Evolutionary conservation across 2,888 invertebrate species (phyloP), one percentile per base, ranked within the genome.

Genomic region (Chironomus tentans): DNA sequence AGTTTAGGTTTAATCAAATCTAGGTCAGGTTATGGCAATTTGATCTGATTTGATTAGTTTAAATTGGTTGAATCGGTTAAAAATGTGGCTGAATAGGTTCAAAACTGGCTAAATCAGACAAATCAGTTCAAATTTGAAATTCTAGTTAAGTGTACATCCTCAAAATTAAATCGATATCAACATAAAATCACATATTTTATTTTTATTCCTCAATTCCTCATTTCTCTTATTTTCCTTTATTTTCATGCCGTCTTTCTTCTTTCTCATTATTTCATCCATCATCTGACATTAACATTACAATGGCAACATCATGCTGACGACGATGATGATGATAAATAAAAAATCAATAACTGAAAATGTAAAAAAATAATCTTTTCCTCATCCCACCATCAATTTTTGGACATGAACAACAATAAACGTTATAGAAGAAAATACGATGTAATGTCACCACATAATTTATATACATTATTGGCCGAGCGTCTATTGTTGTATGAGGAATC

Each of bases 361-460:
- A 50, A n/a, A 15, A 50, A n/a, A 50, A 50, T 24, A 28, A 38
- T 38, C 38, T 38, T 38, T 38, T 1, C 50, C 4, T 15, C 15
- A 3, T 56, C n/a, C 7, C 56, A 56, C 56, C 3, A 56, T 56
- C 2, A 56, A 38, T 10, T 38, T 38, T 38, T 56, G 56, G 56
- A n/a, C 15, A 56, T 56, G n/a, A 56, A 56, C 56, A 15, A 56
- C n/a, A 56, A 56, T 86, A 3, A 56, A 15, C 4, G 18, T 15
- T 56, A 56, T 18, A 97, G 96, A 86, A 89, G 99, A 81, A 99
- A 99, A 85, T 97, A 97, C 85, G 99, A 99, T 85, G 96, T 98
- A 76, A 97, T 99, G 97, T 95, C 95, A 79, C 97, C 98, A 1
- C 94, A 97, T 86, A 99, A 99, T 87, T 87, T 99, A 82, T 98